phyloP scores from a whole-genome alignment of 2,113 vertebrate genomes.

The Antechinus stuartii region DNA sequence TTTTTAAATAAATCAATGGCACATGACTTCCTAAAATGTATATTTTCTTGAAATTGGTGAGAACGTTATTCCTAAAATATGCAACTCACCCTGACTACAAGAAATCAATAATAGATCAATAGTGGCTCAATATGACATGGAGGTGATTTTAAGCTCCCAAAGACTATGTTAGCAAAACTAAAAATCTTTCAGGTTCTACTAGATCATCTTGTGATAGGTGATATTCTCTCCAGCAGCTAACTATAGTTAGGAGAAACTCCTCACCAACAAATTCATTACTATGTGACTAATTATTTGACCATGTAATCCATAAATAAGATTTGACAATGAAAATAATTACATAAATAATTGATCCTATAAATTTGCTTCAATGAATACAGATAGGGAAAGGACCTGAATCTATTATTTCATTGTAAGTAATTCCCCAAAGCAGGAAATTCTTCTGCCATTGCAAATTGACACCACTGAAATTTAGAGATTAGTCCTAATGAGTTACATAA shows the following conservation, averaged over 20 bases:
- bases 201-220: neutral
- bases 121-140: neutral
- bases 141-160: neutral
- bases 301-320: neutral
- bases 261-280: neutral
- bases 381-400: neutral
- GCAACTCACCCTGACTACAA: neutral
- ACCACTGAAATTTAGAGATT: neutral
- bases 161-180: neutral
- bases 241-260: neutral
- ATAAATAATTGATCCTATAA: neutral
- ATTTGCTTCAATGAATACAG: neutral
- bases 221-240: neutral
- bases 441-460: neutral
- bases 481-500: neutral
- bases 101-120: neutral
- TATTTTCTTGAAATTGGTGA: neutral
- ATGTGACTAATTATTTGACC: neutral
- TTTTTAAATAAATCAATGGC: neutral
- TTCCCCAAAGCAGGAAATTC: neutral
- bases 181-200: neutral
- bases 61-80: neutral
- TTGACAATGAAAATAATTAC: neutral
- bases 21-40: neutral
- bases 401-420: neutral